phyloP scores from a whole-genome alignment of 1,140 invertebrate species.

The Propsilocerus akamusi region DNA sequence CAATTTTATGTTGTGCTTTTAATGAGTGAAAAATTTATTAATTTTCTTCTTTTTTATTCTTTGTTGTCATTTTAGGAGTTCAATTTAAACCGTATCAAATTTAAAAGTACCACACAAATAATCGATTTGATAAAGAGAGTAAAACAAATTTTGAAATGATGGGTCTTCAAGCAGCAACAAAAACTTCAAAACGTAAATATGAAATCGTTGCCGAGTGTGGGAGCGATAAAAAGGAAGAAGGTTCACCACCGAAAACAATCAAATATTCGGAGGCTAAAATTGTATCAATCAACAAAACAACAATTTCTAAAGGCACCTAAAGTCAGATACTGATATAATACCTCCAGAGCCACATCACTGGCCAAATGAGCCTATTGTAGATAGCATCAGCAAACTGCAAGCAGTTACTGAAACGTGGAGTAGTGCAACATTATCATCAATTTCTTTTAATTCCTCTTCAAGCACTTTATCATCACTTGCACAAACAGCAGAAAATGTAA shows the following conservation, averaged over 20 bases:
- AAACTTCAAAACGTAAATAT: constrained; percentile 46
- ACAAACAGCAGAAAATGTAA: constrained; percentile 9
- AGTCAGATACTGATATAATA: constrained; percentile 9
- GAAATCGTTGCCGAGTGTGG: constrained; percentile 26
- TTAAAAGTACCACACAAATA: no score
- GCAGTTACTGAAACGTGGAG: constrained; percentile 30
- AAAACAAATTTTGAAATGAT: constrained; percentile 39
- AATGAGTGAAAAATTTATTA: neutral
- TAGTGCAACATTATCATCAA: constrained; percentile 9
- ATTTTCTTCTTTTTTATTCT: neutral
- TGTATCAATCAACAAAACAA: constrained; percentile 11
- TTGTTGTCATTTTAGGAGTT: no score
- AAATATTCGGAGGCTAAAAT: constrained; percentile 11
- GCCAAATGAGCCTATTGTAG: constrained; percentile 13
- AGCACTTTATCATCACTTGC: neutral
- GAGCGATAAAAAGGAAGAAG: constrained; percentile 20
- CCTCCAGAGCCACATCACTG: constrained; percentile 17
- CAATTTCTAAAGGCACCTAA: constrained; percentile 9
- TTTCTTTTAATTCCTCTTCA: neutral
- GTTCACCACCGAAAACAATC: constrained; percentile 19
- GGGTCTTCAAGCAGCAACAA: constrained; percentile 40
- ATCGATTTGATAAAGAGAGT: no score
- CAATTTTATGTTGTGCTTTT: neutral
- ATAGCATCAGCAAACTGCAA: constrained; percentile 25
- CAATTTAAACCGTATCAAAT: no score